Evolutionary conservation across 1,140 invertebrate genomes (phyloP).

Genomic region (Papilio glaucus): DNA sequence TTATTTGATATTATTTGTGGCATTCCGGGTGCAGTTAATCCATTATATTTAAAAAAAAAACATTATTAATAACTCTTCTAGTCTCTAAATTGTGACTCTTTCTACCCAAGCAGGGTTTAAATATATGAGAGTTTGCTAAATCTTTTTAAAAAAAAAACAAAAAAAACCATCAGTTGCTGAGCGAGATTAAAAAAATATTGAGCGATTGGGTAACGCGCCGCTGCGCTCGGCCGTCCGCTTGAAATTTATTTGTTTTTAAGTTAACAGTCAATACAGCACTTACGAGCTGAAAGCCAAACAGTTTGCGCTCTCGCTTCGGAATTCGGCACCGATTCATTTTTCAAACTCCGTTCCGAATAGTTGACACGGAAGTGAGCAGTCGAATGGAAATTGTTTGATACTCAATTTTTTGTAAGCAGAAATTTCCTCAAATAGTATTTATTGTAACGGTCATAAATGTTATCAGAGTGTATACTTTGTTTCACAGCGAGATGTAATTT

Average conservation of each 20-base stretch:
- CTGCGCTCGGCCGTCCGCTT: not conserved
- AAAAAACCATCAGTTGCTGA: too few relatives aligned
- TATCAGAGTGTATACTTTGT: too few relatives aligned
- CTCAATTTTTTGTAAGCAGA: constrained; percentile 7
- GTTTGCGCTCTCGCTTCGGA: not conserved
- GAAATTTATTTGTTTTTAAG: constrained; percentile 14
- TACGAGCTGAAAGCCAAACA: not conserved
- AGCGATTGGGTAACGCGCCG: not conserved
- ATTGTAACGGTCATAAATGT: not conserved
- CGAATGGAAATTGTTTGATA: constrained; percentile 1
- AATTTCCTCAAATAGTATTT: not conserved
- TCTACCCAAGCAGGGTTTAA: too few relatives aligned
- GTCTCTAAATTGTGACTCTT: too few relatives aligned
- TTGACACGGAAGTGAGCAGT: constrained; percentile 10
- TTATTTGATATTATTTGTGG: too few relatives aligned
- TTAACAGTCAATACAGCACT: constrained; percentile 18
- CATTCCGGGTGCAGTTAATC: too few relatives aligned
- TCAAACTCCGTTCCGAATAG: not conserved
- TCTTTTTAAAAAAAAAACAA: too few relatives aligned
- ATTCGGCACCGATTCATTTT: not conserved
- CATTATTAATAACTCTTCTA: too few relatives aligned
- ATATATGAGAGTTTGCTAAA: too few relatives aligned
- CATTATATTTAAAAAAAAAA: too few relatives aligned
- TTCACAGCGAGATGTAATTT: too few relatives aligned
- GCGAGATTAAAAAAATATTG: not conserved